Evolutionary conservation across 2,113 vertebrate genomes (phyloP).

Genomic region (Mustela lutreola): DNA sequence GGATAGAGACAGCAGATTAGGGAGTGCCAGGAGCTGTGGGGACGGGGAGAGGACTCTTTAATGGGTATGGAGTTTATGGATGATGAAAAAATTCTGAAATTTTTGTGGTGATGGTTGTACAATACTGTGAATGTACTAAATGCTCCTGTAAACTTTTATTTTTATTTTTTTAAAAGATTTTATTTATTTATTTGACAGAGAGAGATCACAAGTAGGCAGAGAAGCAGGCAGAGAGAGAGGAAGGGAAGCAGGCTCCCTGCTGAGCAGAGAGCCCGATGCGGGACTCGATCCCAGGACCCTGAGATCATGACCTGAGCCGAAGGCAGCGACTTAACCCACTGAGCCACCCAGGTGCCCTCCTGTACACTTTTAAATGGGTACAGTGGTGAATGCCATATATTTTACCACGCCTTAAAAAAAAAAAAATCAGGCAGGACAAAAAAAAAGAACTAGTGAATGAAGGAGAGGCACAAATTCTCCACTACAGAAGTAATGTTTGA

Average conservation of each 20-base stretch:
- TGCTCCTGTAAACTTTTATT: background rate
- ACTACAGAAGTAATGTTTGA: slow-evolving; percentile 24
- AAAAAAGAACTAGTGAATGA: background rate
- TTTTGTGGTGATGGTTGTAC: background rate
- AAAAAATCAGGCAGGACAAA: background rate
- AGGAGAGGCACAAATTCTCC: background rate
- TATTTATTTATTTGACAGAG: too few relatives aligned
- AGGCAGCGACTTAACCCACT: too few relatives aligned
- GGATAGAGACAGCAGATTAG: background rate
- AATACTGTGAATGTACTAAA: background rate
- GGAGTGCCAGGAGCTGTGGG: background rate
- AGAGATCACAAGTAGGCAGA: too few relatives aligned
- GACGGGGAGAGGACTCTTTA: too few relatives aligned
- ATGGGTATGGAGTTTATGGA: too few relatives aligned
- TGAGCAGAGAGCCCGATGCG: too few relatives aligned
- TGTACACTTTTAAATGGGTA: background rate
- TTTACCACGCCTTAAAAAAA: background rate
- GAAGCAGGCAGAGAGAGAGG: too few relatives aligned
- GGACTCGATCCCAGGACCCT: too few relatives aligned
- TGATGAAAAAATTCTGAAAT: background rate
- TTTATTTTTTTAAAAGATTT: too few relatives aligned
- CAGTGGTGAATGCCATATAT: background rate
- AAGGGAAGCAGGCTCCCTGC: too few relatives aligned
- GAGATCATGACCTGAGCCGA: too few relatives aligned
- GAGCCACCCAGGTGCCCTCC: background rate